phyloP scores from a whole-genome alignment of 2,797 vertebrate species.

The Tokudaia tokunoshimensis region DNA sequence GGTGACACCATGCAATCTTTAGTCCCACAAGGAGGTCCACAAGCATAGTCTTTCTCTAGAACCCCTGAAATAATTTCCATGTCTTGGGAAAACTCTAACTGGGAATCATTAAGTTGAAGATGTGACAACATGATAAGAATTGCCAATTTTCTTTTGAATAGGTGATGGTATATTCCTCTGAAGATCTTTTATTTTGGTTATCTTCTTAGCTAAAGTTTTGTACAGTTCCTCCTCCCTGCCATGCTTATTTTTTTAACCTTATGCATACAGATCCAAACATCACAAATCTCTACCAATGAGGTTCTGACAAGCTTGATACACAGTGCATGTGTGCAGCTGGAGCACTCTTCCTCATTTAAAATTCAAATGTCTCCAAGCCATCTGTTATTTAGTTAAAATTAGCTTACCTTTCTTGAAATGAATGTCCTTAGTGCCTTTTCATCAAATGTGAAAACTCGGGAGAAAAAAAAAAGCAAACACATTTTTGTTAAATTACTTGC shows the following conservation, averaged over 20 bases:
- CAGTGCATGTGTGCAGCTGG: neutral
- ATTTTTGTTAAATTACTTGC: constrained; percentile 26
- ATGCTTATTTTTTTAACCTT: neutral
- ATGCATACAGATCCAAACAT: neutral
- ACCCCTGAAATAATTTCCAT: neutral
- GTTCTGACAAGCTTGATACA: neutral
- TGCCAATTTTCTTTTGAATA: constrained; percentile 8
- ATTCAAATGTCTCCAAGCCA: constrained; percentile 28
- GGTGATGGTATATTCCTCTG: neutral
- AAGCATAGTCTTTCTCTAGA: neutral
- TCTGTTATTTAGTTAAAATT: constrained; percentile 60
- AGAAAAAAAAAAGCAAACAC: neutral
- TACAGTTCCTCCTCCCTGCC: neutral
- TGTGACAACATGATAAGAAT: neutral
- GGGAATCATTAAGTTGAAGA: neutral
- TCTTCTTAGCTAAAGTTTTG: neutral
- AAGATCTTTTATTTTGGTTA: constrained; percentile 25
- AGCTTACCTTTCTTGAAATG: constrained; percentile 45
- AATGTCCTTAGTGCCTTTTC: constrained; percentile 37
- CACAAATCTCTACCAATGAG: neutral
- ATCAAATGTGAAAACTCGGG: constrained; percentile 34
- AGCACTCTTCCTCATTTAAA: constrained; percentile 5
- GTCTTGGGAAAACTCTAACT: neutral
- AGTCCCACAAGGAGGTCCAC: neutral
- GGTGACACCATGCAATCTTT: neutral